Conservation (phyloP, 1,140 invertebrate genomes). For the Onthophagus taurus region DNA sequence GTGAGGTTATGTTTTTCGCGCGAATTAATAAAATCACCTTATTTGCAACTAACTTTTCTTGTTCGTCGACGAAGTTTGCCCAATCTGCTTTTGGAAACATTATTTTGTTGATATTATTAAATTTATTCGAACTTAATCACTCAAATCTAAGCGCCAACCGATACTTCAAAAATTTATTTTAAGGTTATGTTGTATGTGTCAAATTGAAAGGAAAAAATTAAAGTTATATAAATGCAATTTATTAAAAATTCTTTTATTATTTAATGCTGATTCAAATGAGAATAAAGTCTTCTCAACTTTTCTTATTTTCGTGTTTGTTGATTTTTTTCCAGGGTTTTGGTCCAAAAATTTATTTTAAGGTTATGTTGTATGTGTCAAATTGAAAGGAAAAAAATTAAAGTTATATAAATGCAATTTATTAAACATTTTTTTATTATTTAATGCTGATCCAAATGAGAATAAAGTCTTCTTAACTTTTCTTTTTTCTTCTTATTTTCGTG, state of each 20-base stretch:
- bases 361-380: no score
- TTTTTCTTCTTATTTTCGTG: constrained; percentile 74
- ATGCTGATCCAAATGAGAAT: constrained; percentile 69
- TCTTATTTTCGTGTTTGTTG: constrained; percentile 73
- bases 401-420: no score
- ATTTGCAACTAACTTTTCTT: constrained; percentile 38
- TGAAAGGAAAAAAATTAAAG: no score
- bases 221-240: no score
- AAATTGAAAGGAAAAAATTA: no score
- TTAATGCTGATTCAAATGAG: constrained; percentile 67
- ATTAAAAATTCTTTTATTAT: constrained; percentile 1
- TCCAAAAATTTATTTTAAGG: no score
- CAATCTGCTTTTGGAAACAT: constrained; percentile 38
- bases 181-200: no score
- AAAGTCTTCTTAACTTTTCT: constrained; percentile 76
- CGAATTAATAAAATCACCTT: constrained; percentile 17
- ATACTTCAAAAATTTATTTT: no score
- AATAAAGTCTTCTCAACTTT: constrained; percentile 72
- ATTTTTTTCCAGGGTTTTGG: constrained; percentile 75
- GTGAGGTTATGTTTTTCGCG: constrained; percentile 7
- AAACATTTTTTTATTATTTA: constrained; percentile 31
- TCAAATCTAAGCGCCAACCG: no score
- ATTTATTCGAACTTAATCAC: no score
- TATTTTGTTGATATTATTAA: no score
- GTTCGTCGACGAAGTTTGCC: constrained; percentile 41